These are phyloP conservation scores for Eledone cirrhosa DNA, from an alignment of 2,888 invertebrate genomes.

Conservation along the genomic window DNA sequence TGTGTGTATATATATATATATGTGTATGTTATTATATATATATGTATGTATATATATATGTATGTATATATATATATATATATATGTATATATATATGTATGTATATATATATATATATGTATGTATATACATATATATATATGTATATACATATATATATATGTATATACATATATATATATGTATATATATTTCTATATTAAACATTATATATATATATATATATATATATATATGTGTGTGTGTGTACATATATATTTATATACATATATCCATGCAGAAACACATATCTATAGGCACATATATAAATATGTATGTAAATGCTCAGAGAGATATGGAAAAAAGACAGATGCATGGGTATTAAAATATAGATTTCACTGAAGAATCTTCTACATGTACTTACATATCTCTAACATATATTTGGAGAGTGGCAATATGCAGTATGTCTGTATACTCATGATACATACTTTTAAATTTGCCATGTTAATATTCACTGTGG, in stretches of 20 bases:
- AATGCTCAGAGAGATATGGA: too few species aligned
- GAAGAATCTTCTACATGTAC: too few species aligned
- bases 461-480: too few species aligned
- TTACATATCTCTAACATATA: too few species aligned
- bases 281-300: neutral
- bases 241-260: neutral
- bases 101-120: neutral
- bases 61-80: constrained; percentile 2
- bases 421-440: too few species aligned
- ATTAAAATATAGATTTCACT: too few species aligned
- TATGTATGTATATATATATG: neutral
- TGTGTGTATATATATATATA: too few species aligned
- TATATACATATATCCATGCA: neutral
- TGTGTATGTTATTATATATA: too few species aligned
- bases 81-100: neutral
- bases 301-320: too few species aligned
- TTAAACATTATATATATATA: neutral
- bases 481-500: too few species aligned
- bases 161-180: neutral
- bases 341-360: too few species aligned
- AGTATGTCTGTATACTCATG: too few species aligned
- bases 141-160: neutral
- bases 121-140: neutral
- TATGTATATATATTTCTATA: neutral
- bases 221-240: neutral